Base-by-base conservation (phyloP, 2,888 invertebrate genomes). In the Apamea monoglypha region DNA sequence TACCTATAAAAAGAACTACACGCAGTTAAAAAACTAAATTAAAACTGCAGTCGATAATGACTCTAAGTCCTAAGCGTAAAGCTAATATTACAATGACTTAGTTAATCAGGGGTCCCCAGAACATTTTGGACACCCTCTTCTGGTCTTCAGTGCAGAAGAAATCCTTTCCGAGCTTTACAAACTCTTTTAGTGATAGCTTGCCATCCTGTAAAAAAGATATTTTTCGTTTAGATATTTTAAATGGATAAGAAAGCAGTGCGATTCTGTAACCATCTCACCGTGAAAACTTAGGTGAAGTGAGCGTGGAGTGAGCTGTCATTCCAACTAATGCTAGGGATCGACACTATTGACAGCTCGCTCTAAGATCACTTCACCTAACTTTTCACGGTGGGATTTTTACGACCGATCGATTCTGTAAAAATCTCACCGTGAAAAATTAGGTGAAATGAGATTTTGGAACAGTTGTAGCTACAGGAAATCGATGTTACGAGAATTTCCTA, bases 61-160 rank as follows among this genome's bases (percentile, higher is more conserved):
- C 83, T 78, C 76, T 89, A 86, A 29, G 0, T 14, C 1, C 59
- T 83, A 82, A 10, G 0, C 0, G 0, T 78, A 85, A 87, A 79
- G 80, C 70, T 79, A 56, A 72, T 76, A 50, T 83, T 81, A 69
- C 44, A 75, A 83, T 88, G 90, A 91, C 90, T 93, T 94, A 97
- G 91, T 97, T 96, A 79, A 97, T 97, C 72, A 98, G 96, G 16
- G 98, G 98, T 53, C 98, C 98, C 98, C 98, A 99, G 92, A 98
- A 98, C 97, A 98, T 98, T 95, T 98, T 98, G 90, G 98, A 98
- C 82, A 98, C 98, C 87, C 97, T 97, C 6, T 96, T 97, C 89
- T 98, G 97, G 92, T 98, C 98, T 92, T 98, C 98, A 0, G 98
- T 98, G 74, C 98, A 95, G 95, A 98, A 98, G 94, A 98, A 98